A percentile compares a stretch with the other conserved stretches of the same genome.
Conservation (phyloP, 1,140 invertebrate genomes). For the Drosophila baimaii region DNA sequence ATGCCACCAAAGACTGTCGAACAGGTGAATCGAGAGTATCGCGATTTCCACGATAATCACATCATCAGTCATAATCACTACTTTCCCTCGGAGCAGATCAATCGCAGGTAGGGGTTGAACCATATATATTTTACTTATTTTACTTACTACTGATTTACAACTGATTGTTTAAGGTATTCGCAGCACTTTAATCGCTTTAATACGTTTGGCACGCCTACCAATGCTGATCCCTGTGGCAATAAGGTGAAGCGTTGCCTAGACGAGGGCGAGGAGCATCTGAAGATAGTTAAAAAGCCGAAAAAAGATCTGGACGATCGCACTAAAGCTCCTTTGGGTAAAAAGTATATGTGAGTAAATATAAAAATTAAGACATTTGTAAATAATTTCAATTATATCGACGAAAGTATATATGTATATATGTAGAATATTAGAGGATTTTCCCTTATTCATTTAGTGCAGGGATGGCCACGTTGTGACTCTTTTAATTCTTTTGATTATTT, state of each 20-base stretch:
- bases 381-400: too few relatives aligned
- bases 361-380: too few relatives aligned
- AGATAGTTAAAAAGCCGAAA: slow-evolving; percentile 65
- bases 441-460: too few relatives aligned
- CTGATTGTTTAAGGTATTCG: slow-evolving; percentile 50
- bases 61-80: slow-evolving; percentile 78
- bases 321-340: slow-evolving; percentile 49
- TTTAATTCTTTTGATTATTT: too few relatives aligned
- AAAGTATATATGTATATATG: too few relatives aligned
- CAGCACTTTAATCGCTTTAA: slow-evolving; percentile 29
- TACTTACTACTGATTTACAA: too few relatives aligned
- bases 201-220: slow-evolving; percentile 31
- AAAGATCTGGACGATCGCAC: slow-evolving; percentile 67
- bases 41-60: slow-evolving; percentile 59
- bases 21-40: slow-evolving; percentile 67
- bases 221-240: slow-evolving; percentile 13
- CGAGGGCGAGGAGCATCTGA: slow-evolving; percentile 54
- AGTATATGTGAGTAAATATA: slow-evolving; percentile 42
- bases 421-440: too few relatives aligned
- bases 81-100: slow-evolving; percentile 71
- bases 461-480: too few relatives aligned
- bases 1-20: slow-evolving; percentile 59
- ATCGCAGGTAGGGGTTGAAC: slow-evolving; percentile 49
- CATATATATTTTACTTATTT: too few relatives aligned
- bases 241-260: slow-evolving; percentile 57